Base-by-base conservation (phyloP, 1,140 invertebrate genomes). In the Drosophila nikananu region DNA sequence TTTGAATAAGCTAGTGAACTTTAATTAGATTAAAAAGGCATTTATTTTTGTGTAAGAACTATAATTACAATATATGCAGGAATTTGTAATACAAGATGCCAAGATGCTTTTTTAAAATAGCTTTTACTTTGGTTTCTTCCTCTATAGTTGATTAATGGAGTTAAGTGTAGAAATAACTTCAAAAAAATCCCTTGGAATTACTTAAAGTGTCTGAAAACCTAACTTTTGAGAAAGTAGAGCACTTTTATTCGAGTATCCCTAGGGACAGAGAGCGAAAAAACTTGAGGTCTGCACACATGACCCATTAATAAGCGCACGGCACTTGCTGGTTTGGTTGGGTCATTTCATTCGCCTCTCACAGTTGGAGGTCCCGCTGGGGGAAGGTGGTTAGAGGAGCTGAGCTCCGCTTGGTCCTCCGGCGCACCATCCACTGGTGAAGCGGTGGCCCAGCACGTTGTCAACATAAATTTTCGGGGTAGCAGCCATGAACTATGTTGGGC, bases 221-320 rank as follows among this genome's bases (percentile, higher is more conserved):
- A 41, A 25, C 21, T 41, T 41, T 58, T 55, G 4, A n/a, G 15
- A 58, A 41, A 58, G 2, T n/a, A n/a, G 2, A 42, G 0, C 19
- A 5, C 8, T 15, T 19, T 19, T 59, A 32, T 65, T 32, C 32
- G 3, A 65, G 58, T 65, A 30, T 61, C 55, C 25, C 39, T 17
- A 23, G 23, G 54, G 44, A 48, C 58, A 76, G 8, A 8, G 9
- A 12, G 19, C 6, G 10, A 49, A 27, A 46, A 51, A 72, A 65
- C 59, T 81, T 77, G 80, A 41, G 72, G 55, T 58, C 30, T 54
- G 80, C 83, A 83, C 83, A 87, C 83, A 87, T 86, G 80, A 87
- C 83, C 83, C 83, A 86, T 86, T 86, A 86, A 87, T 86, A 86
- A 86, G 80, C 37, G 71, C 83, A 80, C 72, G 63, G 77, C 60